Evolutionary conservation across 2,888 invertebrate genomes (phyloP).

Genomic region (Diloba caeruleocephala): DNA sequence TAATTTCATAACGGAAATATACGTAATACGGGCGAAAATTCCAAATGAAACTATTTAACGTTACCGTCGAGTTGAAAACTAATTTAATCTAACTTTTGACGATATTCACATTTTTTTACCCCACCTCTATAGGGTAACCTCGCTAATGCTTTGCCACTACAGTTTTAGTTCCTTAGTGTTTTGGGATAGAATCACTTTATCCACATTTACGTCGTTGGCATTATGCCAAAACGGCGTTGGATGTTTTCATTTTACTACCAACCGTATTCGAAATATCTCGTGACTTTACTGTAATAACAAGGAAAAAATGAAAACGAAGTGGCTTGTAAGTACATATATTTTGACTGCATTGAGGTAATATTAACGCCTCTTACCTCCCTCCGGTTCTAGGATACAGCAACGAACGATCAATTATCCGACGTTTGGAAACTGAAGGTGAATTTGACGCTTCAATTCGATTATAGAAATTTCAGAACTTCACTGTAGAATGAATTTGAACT

Average conservation of each 20-base stretch:
- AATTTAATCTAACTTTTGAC: constrained; percentile 79
- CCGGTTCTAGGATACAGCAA: neutral
- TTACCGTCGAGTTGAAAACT: constrained; percentile 63
- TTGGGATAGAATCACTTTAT: constrained; percentile 71
- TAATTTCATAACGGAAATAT: constrained; percentile 38
- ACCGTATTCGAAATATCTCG: constrained; percentile 52
- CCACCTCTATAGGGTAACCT: constrained; percentile 27
- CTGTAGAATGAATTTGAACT: too few species aligned
- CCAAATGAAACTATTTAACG: constrained; percentile 60
- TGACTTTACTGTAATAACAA: constrained; percentile 56
- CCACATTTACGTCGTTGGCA: constrained; percentile 68
- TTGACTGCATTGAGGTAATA: constrained; percentile 21
- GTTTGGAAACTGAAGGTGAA: neutral
- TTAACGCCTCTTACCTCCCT: too few species aligned
- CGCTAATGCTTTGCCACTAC: constrained; percentile 58
- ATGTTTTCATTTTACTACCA: constrained; percentile 61
- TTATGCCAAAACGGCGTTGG: constrained; percentile 55
- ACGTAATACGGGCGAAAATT: constrained; percentile 49
- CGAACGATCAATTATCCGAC: constrained; percentile 5
- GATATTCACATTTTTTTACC: constrained; percentile 64
- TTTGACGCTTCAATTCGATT: neutral
- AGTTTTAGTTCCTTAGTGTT: constrained; percentile 67
- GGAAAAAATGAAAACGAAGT: constrained; percentile 55
- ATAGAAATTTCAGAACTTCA: too few species aligned
- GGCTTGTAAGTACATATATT: constrained; percentile 44